Evolutionary conservation across 2,888 invertebrate species (phyloP), one percentile per base, ranked within the genome.

Genomic region (Troides oblongomaculatus): DNA sequence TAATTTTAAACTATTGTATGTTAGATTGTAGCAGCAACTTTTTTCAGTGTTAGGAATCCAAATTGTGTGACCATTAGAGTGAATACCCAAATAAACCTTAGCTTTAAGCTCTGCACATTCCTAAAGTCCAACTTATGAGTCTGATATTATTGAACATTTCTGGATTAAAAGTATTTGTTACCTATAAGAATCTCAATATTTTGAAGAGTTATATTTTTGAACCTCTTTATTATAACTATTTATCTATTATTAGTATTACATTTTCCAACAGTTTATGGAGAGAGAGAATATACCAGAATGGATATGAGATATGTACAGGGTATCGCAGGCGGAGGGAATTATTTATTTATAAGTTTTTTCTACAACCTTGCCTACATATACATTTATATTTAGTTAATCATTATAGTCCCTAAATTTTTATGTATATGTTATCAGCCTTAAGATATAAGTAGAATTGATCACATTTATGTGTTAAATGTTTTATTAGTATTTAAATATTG

Each of bases 141-240:
- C 92, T 92, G 92, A 92, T 84, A 84, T 86, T 84, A 73, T 68
- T 71, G 79, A 80, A 89, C 88, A 88, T 92, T 89, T 92, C 92
- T 87, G 88, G 87, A 86, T 82, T 86, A 86, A 82, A 87, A 87
- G 86, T 86, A 87, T 88, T 84, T 84, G 77, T 84, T 84, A 83
- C 86, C 82, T 86, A 87, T 87, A 87, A 87, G 87, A 89, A 87
- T 88, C 86, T 90, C 86, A 84, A 87, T 87, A 85, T 91, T 91
- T 91, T 87, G 84, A 90, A 88, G 85, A 88, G 79, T 88, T 90
- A 88, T 91, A 91, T 92, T 90, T 91, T 91, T 82, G 87, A 89
- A 84, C 90, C 89, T 89, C 71, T 89, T 84, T 82, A 80, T 77
- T 77, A 79, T 58, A 58, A 23, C 79, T 80, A 80, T 79, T 79